Base-by-base conservation (phyloP, 2,113 vertebrate genomes). In the Notothenia rossii region DNA sequence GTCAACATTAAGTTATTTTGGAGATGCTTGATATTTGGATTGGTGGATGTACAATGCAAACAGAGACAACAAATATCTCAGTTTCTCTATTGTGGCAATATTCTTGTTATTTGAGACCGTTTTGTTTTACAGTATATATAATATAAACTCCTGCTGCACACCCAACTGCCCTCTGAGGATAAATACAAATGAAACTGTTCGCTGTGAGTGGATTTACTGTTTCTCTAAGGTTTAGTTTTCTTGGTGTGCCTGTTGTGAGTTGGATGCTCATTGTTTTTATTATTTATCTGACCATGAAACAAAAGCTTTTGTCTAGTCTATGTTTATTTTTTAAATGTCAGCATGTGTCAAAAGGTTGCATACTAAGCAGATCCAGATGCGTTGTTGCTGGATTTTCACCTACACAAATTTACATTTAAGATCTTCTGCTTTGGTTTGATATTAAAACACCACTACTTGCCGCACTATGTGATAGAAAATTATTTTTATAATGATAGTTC, bases 151-250 rank as follows among this genome's bases (percentile, higher is more conserved):
- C 6, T 64, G 71, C 62, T 59, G 29, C 48, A 10, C 56, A 74
- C 48, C 12, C 49, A 40, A 79, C 2, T 14, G 65, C 18, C 46
- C 74, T 13, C 77, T 0, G 56, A 50, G 60, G 69, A 66, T 12
- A 5, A 62, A 72, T 72, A 63, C 46, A 81, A 82, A 67, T 79
- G 76, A 86, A 76, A 61, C 25, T 62, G 55, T 66, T 82, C 40
- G 25, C 29, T 81, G 72, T 64, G 18, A 61, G 2, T 66, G 70
- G 54, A 77, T 25, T 25, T 56, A 11, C 40, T 58, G 33, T 5
- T 72, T 62, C 25, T 50, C 14, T 18, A 36, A 56, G 25, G 11
- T 12, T 7, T 12, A 5, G 53, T 73, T 54, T 67, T 72, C 10
- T 40, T 7, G 18, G 17, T 55, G 36, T 15, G 18, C 54, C 60